Percentiles rank a stretch among this genome's conserved stretches.
Evolutionary conservation across 2,888 invertebrate species (phyloP).

Genomic region (Limnephilus rhombicus): DNA sequence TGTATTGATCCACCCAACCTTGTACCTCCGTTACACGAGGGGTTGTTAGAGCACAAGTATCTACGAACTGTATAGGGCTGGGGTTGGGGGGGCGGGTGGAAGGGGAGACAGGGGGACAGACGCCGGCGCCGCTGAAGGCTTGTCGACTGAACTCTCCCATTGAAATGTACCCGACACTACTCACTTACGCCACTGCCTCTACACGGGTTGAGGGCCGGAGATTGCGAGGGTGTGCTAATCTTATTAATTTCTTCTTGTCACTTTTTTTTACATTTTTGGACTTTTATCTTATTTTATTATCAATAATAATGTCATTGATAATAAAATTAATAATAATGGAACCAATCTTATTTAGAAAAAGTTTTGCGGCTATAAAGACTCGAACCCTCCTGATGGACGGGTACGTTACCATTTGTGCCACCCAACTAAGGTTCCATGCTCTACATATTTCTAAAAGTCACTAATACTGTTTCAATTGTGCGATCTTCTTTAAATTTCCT

Average conservation of each 20-base stretch:
- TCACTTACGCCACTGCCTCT: conserved; percentile 26
- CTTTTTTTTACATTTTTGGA: neutral
- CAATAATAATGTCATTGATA: too few species aligned
- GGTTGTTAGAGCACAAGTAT: conserved; percentile 24
- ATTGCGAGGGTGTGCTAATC: conserved; percentile 33
- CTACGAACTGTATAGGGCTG: neutral
- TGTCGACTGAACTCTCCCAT: conserved; percentile 60
- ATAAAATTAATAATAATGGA: neutral
- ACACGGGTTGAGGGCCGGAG: neutral
- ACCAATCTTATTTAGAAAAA: neutral
- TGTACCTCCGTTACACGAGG: conserved; percentile 35
- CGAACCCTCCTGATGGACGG: too few species aligned
- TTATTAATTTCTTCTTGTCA: neutral
- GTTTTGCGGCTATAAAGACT: too few species aligned
- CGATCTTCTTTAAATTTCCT: too few species aligned
- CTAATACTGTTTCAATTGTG: too few species aligned
- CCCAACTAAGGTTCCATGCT: too few species aligned
- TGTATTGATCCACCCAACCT: neutral
- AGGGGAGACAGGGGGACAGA: conserved; percentile 36
- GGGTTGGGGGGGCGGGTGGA: neutral
- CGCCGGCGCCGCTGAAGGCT: conserved; percentile 63
- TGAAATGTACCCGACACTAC: conserved; percentile 58
- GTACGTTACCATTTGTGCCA: too few species aligned
- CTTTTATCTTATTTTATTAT: neutral
- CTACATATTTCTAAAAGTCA: too few species aligned